Evolutionary conservation across 2,797 vertebrate species (phyloP).

Genomic region (Tauraco hartlaubi): DNA sequence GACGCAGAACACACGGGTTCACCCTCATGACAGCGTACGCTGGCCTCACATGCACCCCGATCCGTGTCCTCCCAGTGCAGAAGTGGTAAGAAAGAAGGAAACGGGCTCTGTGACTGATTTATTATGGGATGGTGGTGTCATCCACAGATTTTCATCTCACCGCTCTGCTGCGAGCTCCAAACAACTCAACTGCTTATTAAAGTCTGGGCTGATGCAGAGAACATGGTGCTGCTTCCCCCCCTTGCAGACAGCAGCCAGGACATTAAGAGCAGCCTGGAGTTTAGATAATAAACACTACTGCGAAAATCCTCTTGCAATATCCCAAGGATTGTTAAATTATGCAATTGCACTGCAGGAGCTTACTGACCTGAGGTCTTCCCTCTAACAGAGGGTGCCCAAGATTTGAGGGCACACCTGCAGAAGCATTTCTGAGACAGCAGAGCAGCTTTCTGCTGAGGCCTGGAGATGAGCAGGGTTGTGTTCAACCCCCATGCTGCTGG

Average conservation of each 20-base stretch:
- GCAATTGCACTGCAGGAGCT: neutral
- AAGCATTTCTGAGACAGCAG: neutral
- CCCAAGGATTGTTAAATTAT: neutral
- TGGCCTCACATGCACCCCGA: fast-evolving
- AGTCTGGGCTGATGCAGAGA: neutral
- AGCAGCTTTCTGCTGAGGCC: neutral
- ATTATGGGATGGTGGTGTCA: neutral
- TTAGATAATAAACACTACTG: neutral
- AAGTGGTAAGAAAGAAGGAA: neutral
- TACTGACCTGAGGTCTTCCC: neutral
- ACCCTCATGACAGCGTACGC: fast-evolving
- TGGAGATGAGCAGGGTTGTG: neutral
- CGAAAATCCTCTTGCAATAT: neutral
- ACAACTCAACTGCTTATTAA: neutral
- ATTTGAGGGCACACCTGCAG: neutral
- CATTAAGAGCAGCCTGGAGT: neutral
- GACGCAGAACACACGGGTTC: neutral
- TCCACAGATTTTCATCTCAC: neutral
- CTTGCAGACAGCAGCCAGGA: neutral
- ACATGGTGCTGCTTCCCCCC: neutral
- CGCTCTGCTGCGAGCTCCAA: neutral
- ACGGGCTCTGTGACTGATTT: neutral
- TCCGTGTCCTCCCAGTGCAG: fast-evolving
- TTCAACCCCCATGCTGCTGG: fast-evolving
- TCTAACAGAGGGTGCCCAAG: neutral